Percentiles rank a stretch among this genome's conserved stretches.
phyloP scores from a whole-genome alignment of 2,888 invertebrate species.

The Troilus luridus region DNA sequence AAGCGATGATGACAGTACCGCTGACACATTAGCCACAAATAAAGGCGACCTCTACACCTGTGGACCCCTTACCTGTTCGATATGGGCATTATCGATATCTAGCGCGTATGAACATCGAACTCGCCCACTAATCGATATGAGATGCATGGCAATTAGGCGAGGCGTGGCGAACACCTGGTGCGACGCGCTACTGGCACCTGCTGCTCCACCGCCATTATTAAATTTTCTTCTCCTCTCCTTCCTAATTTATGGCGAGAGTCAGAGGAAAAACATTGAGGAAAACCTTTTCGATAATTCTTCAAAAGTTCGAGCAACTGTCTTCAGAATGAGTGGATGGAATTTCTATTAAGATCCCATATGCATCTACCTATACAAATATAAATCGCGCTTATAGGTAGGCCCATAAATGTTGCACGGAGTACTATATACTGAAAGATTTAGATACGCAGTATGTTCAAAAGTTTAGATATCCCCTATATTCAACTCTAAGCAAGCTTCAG shows the following conservation, averaged over 20 bases:
- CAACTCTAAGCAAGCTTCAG: too few relatives aligned
- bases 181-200: not conserved
- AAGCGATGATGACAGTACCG: not conserved
- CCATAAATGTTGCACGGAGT: too few relatives aligned
- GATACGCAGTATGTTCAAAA: too few relatives aligned
- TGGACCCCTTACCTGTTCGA: not conserved
- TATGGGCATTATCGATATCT: not conserved
- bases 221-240: conserved; percentile 5
- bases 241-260: not conserved
- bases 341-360: not conserved
- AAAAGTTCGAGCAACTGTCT: not conserved
- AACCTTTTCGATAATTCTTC: not conserved
- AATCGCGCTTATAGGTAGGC: too few relatives aligned
- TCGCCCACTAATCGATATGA: not conserved
- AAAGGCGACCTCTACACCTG: not conserved
- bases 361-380: not conserved
- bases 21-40: not conserved
- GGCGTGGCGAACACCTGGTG: not conserved
- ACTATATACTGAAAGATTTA: too few relatives aligned
- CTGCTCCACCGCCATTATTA: not conserved
- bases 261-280: conserved; percentile 1
- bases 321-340: not conserved
- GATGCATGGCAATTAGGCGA: not conserved
- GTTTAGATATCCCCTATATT: too few relatives aligned
- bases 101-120: not conserved